Conservation (phyloP, 2,113 vertebrate genomes). For the Anoura caudifer region DNA sequence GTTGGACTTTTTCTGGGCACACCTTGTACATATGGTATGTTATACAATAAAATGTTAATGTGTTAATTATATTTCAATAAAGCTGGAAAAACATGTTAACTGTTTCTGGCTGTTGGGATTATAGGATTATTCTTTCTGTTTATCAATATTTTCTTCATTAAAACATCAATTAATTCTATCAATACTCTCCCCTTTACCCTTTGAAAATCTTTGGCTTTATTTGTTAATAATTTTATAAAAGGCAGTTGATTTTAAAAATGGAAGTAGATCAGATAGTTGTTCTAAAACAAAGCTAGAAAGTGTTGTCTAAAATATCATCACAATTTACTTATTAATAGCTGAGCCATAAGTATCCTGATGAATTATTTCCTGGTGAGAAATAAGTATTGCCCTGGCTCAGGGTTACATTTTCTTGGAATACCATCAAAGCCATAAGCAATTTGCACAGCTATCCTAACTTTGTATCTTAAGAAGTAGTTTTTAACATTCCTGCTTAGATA, state of each 20-base stretch:
- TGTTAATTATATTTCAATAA: background rate
- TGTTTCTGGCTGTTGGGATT: slow-evolving; percentile 27
- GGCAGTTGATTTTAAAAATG: background rate
- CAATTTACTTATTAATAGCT: background rate
- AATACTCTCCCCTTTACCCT: background rate
- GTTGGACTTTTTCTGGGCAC: no score
- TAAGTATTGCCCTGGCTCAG: background rate
- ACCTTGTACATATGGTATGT: background rate
- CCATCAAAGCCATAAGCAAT: background rate
- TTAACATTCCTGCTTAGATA: slow-evolving; percentile 57
- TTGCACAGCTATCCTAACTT: slow-evolving; percentile 38
- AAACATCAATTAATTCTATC: background rate
- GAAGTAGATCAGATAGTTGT: background rate
- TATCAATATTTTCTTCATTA: background rate
- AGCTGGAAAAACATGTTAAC: background rate
- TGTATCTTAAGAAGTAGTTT: slow-evolving; percentile 39
- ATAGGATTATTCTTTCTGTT: background rate
- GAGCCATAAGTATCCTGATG: background rate
- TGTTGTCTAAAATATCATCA: background rate
- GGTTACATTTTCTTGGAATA: slow-evolving; percentile 41
- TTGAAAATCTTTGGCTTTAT: background rate
- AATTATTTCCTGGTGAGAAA: slow-evolving; percentile 38
- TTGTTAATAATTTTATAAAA: background rate
- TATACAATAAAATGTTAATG: background rate
- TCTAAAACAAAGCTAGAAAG: background rate